Evolutionary conservation across 2,797 vertebrate species (phyloP).

Genomic region (Diplodus sargus): DNA sequence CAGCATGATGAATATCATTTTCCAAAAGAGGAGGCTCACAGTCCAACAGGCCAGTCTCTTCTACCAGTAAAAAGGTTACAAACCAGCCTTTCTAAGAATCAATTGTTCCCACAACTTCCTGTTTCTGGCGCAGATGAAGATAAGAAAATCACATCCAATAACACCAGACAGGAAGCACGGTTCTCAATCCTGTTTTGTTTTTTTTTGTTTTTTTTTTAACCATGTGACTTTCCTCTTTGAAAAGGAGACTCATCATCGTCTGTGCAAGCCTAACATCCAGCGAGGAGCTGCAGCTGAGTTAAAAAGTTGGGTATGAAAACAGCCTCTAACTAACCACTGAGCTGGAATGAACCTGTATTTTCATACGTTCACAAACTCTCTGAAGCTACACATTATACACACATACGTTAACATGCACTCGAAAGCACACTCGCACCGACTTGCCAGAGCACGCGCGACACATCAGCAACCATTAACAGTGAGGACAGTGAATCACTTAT

Average conservation of each 20-base stretch:
- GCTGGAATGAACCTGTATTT: slow-evolving; percentile 8
- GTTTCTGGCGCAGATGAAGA: slow-evolving; percentile 38
- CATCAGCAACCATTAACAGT: slow-evolving; percentile 57
- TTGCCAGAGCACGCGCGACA: slow-evolving; percentile 2
- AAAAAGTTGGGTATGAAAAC: not conserved
- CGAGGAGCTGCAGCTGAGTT: slow-evolving; percentile 3
- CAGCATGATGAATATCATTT: slow-evolving; percentile 15
- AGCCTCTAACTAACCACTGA: not conserved
- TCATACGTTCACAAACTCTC: slow-evolving; percentile 7
- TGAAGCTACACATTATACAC: not conserved
- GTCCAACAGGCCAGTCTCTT: slow-evolving; percentile 7
- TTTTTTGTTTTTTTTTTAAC: not conserved
- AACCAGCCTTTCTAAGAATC: slow-evolving; percentile 29
- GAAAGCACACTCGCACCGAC: slow-evolving; percentile 14
- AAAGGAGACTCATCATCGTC: not conserved
- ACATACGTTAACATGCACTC: slow-evolving; percentile 33
- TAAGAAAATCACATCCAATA: slow-evolving; percentile 41
- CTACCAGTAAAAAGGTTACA: slow-evolving; percentile 1
- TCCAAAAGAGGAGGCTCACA: not conserved
- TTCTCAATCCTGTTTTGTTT: not conserved
- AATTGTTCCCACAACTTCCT: slow-evolving; percentile 17
- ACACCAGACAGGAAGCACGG: slow-evolving; percentile 23
- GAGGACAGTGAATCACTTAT: slow-evolving; percentile 65
- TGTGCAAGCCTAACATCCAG: not conserved
- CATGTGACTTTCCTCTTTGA: slow-evolving; percentile 4